Percentiles rank a stretch among this genome's conserved stretches.
phyloP scores from a whole-genome alignment of 2,797 vertebrate genomes.

The Spheniscus humboldti region DNA sequence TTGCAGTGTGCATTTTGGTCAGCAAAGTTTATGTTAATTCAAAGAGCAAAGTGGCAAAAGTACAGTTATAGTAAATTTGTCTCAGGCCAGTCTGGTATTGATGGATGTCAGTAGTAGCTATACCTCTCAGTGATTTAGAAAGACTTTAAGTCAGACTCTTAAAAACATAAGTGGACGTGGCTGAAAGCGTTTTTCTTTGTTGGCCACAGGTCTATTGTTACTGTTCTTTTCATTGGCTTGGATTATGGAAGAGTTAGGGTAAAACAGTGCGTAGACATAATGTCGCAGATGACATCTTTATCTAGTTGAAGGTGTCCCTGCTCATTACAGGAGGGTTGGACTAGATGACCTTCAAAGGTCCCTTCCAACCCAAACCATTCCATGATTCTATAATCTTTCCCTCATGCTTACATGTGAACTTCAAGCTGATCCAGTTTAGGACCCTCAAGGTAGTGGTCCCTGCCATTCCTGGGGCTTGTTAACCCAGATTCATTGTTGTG shows the following conservation, averaged over 20 bases:
- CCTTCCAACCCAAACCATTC: not conserved
- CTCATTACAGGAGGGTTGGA: not conserved
- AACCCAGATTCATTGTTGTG: not conserved
- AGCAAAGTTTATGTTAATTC: not conserved
- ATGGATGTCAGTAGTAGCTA: not conserved
- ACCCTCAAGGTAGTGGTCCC: not conserved
- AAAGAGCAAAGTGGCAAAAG: not conserved
- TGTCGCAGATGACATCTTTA: too few species aligned
- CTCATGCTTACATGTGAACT: rapidly evolving
- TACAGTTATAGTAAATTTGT: not conserved
- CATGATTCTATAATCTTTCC: not conserved
- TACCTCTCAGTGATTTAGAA: not conserved
- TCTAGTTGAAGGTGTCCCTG: not conserved
- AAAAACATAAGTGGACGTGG: rapidly evolving
- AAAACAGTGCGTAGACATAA: rapidly evolving
- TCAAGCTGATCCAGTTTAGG: not conserved
- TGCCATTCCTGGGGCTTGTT: not conserved
- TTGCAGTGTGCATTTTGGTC: not conserved
- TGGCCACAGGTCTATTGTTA: rapidly evolving
- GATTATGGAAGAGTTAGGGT: not conserved
- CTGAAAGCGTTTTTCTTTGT: not conserved
- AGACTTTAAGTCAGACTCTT: not conserved
- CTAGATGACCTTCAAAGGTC: not conserved
- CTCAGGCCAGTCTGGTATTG: not conserved
- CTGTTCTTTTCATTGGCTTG: not conserved